phyloP scores from a whole-genome alignment of 2,113 vertebrate genomes.

The Gorsachius goisagi region DNA sequence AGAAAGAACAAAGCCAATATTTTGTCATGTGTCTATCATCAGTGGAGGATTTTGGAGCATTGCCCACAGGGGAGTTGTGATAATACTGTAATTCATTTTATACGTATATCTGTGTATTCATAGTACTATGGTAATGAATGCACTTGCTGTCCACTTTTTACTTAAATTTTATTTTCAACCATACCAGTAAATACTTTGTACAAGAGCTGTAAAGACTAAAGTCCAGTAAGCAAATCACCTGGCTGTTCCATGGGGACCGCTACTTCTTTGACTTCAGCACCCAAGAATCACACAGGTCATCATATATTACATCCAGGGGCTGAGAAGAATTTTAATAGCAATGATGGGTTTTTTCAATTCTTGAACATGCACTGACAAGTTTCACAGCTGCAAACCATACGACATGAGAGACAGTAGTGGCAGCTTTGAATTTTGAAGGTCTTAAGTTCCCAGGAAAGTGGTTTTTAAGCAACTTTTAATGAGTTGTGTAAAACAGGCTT shows the following conservation, averaged over 20 bases:
- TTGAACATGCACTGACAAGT: conserved; percentile 43
- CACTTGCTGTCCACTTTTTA: not conserved
- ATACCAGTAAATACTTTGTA: not conserved
- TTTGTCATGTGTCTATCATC: not conserved
- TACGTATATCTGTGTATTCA: not conserved
- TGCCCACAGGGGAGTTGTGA: not conserved
- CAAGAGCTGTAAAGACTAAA: not conserved
- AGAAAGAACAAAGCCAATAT: not conserved
- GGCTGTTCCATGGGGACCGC: not conserved
- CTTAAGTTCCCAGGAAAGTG: conserved; percentile 50
- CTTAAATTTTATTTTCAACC: not conserved
- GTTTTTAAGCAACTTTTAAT: conserved; percentile 41
- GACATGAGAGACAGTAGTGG: conserved; percentile 34
- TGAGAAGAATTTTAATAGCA: conserved; percentile 64
- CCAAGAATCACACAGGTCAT: conserved; percentile 22
- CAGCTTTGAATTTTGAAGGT: conserved; percentile 38
- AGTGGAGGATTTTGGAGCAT: not conserved
- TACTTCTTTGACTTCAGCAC: not conserved
- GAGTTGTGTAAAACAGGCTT: conserved; percentile 33
- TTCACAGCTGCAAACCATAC: conserved; percentile 56
- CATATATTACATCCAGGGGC: conserved; percentile 27
- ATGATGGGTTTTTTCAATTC: conserved; percentile 38
- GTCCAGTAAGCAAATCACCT: not conserved
- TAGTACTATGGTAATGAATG: not conserved
- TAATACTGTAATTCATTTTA: not conserved